phyloP scores from a whole-genome alignment of 2,888 invertebrate species.

The Netelia virgata region DNA sequence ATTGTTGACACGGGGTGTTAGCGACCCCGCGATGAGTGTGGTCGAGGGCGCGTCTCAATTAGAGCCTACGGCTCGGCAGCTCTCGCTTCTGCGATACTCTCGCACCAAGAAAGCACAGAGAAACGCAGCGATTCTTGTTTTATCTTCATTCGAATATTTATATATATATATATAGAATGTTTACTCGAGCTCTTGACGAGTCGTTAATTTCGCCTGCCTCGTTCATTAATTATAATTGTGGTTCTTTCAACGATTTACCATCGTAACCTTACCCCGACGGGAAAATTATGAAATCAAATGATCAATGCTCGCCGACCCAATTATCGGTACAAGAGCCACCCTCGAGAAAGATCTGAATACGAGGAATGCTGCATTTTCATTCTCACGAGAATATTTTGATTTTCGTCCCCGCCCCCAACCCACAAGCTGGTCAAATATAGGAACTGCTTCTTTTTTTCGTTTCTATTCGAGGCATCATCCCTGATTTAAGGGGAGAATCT shows the following conservation, averaged over 20 bases:
- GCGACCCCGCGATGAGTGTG: constrained; percentile 81
- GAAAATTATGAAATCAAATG: constrained; percentile 9
- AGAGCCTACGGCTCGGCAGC: constrained; percentile 74
- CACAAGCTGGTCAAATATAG: constrained; percentile 62
- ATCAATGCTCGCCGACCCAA: neutral
- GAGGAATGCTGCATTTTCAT: constrained; percentile 18
- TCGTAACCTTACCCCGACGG: neutral
- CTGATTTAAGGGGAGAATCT: constrained; percentile 51
- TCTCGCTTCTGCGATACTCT: constrained; percentile 37
- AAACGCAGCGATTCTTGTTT: constrained; percentile 47
- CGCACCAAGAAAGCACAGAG: constrained; percentile 2
- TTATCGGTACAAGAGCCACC: constrained; percentile 19
- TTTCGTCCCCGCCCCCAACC: neutral
- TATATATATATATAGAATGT: constrained; percentile 67
- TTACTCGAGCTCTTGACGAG: constrained; percentile 79
- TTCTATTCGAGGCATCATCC: constrained; percentile 45
- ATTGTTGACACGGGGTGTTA: constrained; percentile 83
- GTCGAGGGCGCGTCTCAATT: constrained; percentile 84
- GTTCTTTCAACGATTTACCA: constrained; percentile 44
- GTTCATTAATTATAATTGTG: constrained; percentile 73
- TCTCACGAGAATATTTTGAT: constrained; percentile 27
- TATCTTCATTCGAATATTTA: neutral
- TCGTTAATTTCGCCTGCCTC: constrained; percentile 77
- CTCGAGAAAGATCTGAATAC: neutral
- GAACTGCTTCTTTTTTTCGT: constrained; percentile 34